These are phyloP conservation scores for Aporophyla lueneburgensis DNA, from an alignment of 2,888 invertebrate genomes.

Conservation along the genomic window DNA sequence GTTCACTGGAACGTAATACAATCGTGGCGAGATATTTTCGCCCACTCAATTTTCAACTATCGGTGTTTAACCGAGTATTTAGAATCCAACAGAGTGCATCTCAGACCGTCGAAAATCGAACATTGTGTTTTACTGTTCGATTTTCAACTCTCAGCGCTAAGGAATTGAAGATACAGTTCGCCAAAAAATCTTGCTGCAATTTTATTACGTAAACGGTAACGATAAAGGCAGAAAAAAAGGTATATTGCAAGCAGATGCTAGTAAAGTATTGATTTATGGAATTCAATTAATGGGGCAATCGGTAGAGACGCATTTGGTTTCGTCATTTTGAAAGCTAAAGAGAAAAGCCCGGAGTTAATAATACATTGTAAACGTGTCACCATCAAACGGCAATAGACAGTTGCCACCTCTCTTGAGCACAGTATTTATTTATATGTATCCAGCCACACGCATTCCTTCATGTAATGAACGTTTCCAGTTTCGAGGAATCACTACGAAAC, in stretches of 20 bases:
- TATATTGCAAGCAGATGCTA: neutral
- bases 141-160: too few species aligned
- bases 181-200: too few species aligned
- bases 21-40: too few species aligned
- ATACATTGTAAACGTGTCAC: constrained; percentile 28
- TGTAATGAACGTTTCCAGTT: constrained; percentile 24
- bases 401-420: constrained; percentile 12
- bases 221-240: neutral
- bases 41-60: too few species aligned
- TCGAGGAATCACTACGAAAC: constrained; percentile 4
- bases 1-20: too few species aligned
- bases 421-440: constrained; percentile 13
- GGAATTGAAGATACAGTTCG: too few species aligned
- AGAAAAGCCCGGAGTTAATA: constrained; percentile 28
- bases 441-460: constrained; percentile 17
- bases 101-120: too few species aligned
- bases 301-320: neutral
- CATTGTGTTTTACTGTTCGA: too few species aligned
- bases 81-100: too few species aligned
- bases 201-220: neutral
- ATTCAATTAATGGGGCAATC: constrained; percentile 8
- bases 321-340: constrained; percentile 1
- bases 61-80: too few species aligned
- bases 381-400: constrained; percentile 22
- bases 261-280: constrained; percentile 12